Percentiles rank a stretch among this genome's conserved stretches.
Evolutionary conservation across 1,140 invertebrate genomes (phyloP).

Genomic region (Bombus turneri): DNA sequence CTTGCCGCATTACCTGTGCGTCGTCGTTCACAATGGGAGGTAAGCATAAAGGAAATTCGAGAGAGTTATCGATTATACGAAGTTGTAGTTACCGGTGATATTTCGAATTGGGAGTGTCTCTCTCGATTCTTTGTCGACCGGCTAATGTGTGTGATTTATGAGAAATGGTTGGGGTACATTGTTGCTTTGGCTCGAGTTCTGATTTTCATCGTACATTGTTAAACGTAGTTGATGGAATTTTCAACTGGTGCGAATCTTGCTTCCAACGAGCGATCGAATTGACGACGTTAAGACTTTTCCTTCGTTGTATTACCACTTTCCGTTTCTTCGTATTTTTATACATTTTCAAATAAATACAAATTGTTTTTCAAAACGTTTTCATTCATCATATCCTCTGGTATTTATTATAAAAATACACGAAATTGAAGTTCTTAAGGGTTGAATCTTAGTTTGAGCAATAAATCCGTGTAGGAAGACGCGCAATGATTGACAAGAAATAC

Average conservation of each 20-base stretch:
- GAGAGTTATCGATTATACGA: slow-evolving; percentile 29
- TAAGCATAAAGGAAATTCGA: slow-evolving; percentile 25
- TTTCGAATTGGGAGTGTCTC: not conserved
- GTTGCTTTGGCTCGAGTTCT: not conserved
- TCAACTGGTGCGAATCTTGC: not conserved
- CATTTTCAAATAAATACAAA: too few species aligned
- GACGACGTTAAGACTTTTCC: too few species aligned
- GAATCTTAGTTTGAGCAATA: too few species aligned
- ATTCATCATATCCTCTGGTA: too few species aligned
- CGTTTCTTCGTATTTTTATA: too few species aligned
- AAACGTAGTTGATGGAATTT: not conserved
- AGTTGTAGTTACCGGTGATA: not conserved
- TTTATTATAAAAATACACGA: too few species aligned
- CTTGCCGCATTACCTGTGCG: not conserved
- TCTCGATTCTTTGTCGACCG: not conserved
- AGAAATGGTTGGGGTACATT: not conserved
- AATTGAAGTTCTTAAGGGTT: too few species aligned
- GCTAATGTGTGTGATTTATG: not conserved
- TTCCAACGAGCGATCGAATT: not conserved
- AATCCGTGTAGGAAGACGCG: too few species aligned
- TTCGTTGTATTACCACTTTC: too few species aligned
- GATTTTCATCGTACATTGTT: not conserved
- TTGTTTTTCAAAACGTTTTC: too few species aligned
- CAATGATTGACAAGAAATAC: too few species aligned
- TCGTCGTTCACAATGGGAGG: slow-evolving; percentile 20